Conservation (phyloP, 2,797 vertebrate genomes). For the Leucoraja ocellata region DNA sequence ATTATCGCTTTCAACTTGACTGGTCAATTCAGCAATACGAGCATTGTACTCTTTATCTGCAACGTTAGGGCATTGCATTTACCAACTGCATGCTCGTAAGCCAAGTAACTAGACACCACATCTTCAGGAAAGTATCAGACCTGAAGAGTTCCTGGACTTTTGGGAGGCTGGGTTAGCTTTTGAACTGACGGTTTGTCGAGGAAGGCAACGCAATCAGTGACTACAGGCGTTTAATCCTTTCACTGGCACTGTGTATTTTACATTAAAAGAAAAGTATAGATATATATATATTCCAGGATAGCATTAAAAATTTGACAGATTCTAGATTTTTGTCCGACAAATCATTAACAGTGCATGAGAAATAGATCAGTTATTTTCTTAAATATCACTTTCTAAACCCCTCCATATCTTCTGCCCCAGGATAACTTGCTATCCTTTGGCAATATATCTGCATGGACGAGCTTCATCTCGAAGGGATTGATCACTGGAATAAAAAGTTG, state of each 20-base stretch:
- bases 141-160: slow-evolving; percentile 14
- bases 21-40: slow-evolving; percentile 20
- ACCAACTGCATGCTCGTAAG: slow-evolving; percentile 17
- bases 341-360: slow-evolving; percentile 11
- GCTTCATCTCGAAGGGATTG: slow-evolving; percentile 10
- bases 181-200: neutral
- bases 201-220: neutral
- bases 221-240: slow-evolving; percentile 20
- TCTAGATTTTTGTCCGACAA: slow-evolving; percentile 16
- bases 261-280: neutral
- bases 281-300: slow-evolving; percentile 29
- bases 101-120: neutral
- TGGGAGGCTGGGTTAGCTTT: neutral
- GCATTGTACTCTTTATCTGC: slow-evolving; percentile 19
- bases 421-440: neutral
- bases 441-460: neutral
- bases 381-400: slow-evolving; percentile 27
- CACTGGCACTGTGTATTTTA: slow-evolving; percentile 22
- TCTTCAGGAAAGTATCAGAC: neutral
- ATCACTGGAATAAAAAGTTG: neutral
- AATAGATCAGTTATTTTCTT: slow-evolving; percentile 34
- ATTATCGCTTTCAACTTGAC: neutral
- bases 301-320: neutral
- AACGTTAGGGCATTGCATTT: slow-evolving; percentile 13
- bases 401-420: too few relatives aligned